Conservation (phyloP, 2,113 vertebrate species). For the Notothenia rossii region DNA sequence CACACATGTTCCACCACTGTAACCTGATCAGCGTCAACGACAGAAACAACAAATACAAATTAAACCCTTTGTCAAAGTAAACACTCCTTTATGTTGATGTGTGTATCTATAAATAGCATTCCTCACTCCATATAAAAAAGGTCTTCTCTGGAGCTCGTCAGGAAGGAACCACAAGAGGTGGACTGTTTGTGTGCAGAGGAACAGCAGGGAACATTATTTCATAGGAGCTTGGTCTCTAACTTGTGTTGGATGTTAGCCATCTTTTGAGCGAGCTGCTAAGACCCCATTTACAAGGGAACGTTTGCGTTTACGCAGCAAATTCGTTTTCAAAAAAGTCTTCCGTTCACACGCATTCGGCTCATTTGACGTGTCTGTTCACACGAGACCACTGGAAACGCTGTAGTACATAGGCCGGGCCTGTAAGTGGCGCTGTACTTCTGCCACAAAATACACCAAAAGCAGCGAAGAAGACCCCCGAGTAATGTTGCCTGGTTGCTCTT, state of each 20-base stretch:
- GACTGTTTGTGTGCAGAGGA: conserved; percentile 15
- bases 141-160: conserved; percentile 10
- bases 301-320: too few relatives aligned
- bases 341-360: too few relatives aligned
- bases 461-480: too few relatives aligned
- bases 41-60: conserved; percentile 19
- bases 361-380: too few relatives aligned
- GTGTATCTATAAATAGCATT: conserved; percentile 28
- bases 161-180: conserved; percentile 13
- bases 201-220: conserved; percentile 36
- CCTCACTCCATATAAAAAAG: not conserved
- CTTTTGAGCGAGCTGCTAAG: conserved; percentile 16
- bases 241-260: conserved; percentile 35
- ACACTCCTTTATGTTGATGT: conserved; percentile 4
- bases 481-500: too few relatives aligned
- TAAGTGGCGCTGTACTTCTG: too few relatives aligned
- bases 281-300: too few relatives aligned
- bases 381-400: too few relatives aligned
- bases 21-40: conserved; percentile 26
- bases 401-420: too few relatives aligned
- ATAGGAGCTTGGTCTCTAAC: conserved; percentile 45
- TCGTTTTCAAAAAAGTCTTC: too few relatives aligned
- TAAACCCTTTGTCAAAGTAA: conserved; percentile 12
- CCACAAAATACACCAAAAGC: too few relatives aligned
- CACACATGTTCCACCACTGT: conserved; percentile 25